A percentile compares a stretch with the other conserved stretches of the same genome.
Conservation (phyloP, 1,140 invertebrate genomes). For the Asobara japonica region DNA sequence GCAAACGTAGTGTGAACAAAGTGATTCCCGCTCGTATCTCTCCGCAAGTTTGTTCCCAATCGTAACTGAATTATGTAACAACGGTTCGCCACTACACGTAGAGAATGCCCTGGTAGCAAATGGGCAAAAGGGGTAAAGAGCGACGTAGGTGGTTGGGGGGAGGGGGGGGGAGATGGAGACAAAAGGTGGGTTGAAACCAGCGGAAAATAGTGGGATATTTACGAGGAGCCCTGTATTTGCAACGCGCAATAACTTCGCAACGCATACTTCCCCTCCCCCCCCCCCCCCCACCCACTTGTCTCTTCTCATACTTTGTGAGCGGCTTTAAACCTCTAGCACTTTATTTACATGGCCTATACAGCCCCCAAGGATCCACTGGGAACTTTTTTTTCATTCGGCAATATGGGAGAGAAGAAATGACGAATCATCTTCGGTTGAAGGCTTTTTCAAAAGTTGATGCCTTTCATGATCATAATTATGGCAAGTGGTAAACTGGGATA, state of each 20-base stretch:
- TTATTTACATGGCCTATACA: background rate
- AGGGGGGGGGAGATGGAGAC: background rate
- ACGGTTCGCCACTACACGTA: background rate
- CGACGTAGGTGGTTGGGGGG: conserved; percentile 16
- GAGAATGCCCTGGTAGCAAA: background rate
- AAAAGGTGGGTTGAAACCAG: background rate
- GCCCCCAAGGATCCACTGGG: background rate
- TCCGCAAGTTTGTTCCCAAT: background rate
- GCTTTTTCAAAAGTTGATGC: no score
- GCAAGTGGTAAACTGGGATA: no score
- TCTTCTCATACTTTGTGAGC: background rate
- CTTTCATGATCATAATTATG: no score
- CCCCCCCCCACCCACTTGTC: background rate
- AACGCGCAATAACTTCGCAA: conserved; percentile 5
- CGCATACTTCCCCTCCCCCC: background rate
- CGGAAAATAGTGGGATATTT: background rate
- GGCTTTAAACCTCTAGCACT: background rate
- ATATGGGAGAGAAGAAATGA: background rate
- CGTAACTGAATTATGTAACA: conserved; percentile 8
- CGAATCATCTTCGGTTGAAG: background rate
- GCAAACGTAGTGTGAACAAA: background rate
- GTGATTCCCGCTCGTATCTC: background rate
- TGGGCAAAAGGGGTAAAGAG: background rate
- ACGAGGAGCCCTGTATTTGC: background rate
- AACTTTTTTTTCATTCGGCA: background rate